These are phyloP conservation scores for Diphyllodes magnificus DNA, from an alignment of 2,113 vertebrate genomes.

Conservation along the genomic window DNA sequence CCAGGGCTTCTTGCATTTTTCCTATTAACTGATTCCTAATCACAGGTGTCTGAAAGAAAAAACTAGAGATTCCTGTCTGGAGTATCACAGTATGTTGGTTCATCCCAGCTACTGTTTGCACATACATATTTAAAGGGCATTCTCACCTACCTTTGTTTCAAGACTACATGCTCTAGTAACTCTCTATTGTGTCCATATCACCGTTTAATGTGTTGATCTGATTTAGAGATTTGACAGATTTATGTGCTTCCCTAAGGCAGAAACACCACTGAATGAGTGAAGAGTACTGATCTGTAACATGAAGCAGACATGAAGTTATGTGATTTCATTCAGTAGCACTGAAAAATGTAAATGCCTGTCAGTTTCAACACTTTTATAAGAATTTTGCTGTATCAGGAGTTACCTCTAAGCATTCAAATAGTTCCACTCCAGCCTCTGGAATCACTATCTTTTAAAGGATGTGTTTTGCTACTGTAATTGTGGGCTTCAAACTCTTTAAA, in stretches of 20 bases:
- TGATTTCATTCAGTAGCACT: background rate
- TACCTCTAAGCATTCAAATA: background rate
- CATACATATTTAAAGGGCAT: background rate
- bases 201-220: background rate
- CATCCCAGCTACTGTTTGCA: background rate
- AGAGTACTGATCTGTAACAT: background rate
- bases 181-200: background rate
- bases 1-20: background rate
- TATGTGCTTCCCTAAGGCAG: background rate
- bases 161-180: background rate
- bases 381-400: background rate
- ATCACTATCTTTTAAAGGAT: background rate
- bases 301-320: background rate
- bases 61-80: background rate
- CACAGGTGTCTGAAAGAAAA: background rate
- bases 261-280: background rate
- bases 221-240: constrained; percentile 16
- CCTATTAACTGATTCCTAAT: background rate
- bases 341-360: background rate
- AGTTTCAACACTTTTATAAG: background rate
- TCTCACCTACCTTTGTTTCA: background rate
- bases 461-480: background rate
- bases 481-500: background rate
- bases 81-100: background rate
- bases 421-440: background rate